Conservation (phyloP, 2,888 invertebrate genomes). For the Falcaria lacertinaria region DNA sequence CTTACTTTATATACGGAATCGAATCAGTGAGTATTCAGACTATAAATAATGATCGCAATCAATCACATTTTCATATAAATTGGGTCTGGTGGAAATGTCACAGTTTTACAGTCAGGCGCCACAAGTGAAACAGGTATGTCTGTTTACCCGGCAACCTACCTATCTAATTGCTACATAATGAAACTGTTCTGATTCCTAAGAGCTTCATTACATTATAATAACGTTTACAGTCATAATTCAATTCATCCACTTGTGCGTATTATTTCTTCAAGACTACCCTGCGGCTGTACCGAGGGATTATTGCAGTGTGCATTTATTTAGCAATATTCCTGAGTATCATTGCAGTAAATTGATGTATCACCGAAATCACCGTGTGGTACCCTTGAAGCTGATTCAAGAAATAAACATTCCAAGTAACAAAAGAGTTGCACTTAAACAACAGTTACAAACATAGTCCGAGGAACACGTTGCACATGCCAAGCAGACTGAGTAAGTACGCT, state of each 20-base stretch:
- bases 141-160: conserved; percentile 7
- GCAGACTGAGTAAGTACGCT: conserved; percentile 39
- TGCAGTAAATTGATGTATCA: too few species aligned
- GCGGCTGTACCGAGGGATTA: too few species aligned
- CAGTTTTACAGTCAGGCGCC: conserved; percentile 17
- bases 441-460: conserved; percentile 24
- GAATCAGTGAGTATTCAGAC: background rate
- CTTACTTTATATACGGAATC: background rate
- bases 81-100: conserved; percentile 17
- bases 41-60: conserved; percentile 20
- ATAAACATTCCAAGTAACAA: background rate
- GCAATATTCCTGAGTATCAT: too few species aligned
- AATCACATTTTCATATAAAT: conserved; percentile 34
- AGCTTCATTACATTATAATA: background rate
- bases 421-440: conserved; percentile 3
- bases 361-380: too few species aligned
- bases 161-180: background rate
- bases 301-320: too few species aligned
- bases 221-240: too few species aligned
- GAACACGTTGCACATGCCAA: conserved; percentile 37
- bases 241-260: too few species aligned
- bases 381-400: background rate
- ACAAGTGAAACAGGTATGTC: conserved; percentile 6
- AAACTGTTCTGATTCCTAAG: background rate
- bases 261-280: too few species aligned